Base-by-base conservation (phyloP, 2,797 vertebrate species). In the Enteromius unitaeniatus region DNA sequence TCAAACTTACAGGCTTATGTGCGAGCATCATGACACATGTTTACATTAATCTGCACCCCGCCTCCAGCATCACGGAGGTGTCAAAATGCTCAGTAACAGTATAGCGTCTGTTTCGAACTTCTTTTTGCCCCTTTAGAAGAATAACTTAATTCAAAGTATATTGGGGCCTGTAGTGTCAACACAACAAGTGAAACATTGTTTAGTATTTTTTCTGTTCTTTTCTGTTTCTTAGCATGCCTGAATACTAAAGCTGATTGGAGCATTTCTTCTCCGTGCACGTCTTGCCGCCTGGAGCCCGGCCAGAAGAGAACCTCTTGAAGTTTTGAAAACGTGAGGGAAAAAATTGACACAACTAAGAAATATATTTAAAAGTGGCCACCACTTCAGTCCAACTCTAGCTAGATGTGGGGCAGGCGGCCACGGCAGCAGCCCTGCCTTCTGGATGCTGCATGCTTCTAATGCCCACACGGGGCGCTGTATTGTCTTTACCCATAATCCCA, bases 371-470 rank as follows among this genome's bases (percentile, higher is more conserved):
- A 89, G 83, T 91, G 87, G 83, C 85, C 85, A 91, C 91, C 91
- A 93, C 91, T 90, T 93, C 90, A 93, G 92, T 94, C 92, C 90
- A 90, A 93, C 86, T 88, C 90, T 91, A 90, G 92, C 89, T 92
- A 90, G 92, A 90, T 26, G 89, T 83, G 81, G 88, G 90, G 86
- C 89, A 77, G 88, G 85, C 74, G 78, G 86, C 79, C 84, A 82
- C 83, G 94, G 94, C 95, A 92, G 94, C 93, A 95, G 95, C 95
- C 94, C 95, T 89, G 96, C 95, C 95, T 96, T 96, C 96, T 94
- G 94, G 96, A 96, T 94, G 95, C 96, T 99, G 98, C 97, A 99
- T 99, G 97, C 94, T 98, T 97, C 95, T 95, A 93, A 94, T 91
- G 95, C 95, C 94, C 93, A 92, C 94, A 94, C 93, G 95, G 91